Base-by-base conservation (phyloP, 2,797 vertebrate genomes). In the Pygocentrus nattereri region DNA sequence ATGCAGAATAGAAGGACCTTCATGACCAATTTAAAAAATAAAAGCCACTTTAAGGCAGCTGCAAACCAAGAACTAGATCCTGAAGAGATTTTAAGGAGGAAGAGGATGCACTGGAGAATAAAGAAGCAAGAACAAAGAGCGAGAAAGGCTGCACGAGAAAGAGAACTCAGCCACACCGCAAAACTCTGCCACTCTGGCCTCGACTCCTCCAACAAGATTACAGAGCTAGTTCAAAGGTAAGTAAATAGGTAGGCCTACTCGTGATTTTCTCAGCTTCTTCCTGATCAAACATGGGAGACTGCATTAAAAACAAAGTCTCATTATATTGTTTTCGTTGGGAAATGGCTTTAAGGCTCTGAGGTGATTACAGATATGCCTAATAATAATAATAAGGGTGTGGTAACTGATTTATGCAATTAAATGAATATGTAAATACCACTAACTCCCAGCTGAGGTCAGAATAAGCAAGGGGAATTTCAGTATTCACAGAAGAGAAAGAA, bases 51-150 rank as follows among this genome's bases (percentile, higher is more conserved):
- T 5, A 56, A 91, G 80, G 89, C 70, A 4, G 19, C 12, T 0
- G 3, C 72, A 72, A 84, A 70, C 59, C 87, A 87, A 0, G 92
- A 90, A 11, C 89, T 93, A 82, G 84, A 90, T 0, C 87, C 93
- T 47, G 93, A 94, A 50, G 93, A 94, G 30, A 90, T 93, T 25
- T 82, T 93, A 83, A 90, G 73, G 84, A 92, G 90, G 85, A 95
- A 93, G 85, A 86, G 94, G 49, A 94, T 95, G 83, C 94, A 94
- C 70, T 95, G 95, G 95, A 93, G 94, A 86, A 88, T 95, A 5
- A 95, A 94, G 54, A 95, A 95, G 89, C 94, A 94, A 86, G 93
- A 95, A 69, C 95, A 95, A 85, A 92, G 94, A 82, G 94, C 94
- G 50, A 92, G 91, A 84, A 95, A 94, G 80, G 94, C 94, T 15